Base-by-base conservation (phyloP, 2,797 vertebrate genomes). In the Telmatherina bonti region DNA sequence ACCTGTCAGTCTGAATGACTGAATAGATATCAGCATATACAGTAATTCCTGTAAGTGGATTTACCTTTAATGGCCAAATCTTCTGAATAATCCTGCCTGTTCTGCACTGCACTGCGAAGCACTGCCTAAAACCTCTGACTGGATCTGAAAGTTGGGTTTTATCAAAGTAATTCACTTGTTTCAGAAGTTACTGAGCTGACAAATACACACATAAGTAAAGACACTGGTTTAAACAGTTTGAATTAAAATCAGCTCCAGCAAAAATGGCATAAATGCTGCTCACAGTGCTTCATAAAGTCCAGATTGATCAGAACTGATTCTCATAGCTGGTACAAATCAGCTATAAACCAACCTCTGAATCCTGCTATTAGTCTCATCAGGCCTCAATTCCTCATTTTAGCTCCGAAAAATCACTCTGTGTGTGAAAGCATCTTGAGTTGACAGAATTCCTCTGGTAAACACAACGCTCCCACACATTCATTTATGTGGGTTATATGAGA, bases 11-110 rank as follows among this genome's bases (percentile, higher is more conserved):
- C 74, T 74, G 55, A 70, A 65, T 70, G 59, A 78, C 27, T 72
- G 54, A 80, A 75, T 78, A 74, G 70, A 82, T 75, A 81, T 76
- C 73, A 84, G 65, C 63, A 82, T 51, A 74, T n/a, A n/a, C n/a
- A n/a, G n/a, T 43, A 65, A 72, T 80, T 81, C 73, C 72, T 58
- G 61, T 56, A 76, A 64, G 35, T 61, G 38, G 62, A 62, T 1
- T 2, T 58, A 72, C 71, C 54, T 74, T 78, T 72, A 67, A 41
- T 62, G 47, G 74, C 31, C 67, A 49, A 61, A 31, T 54, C 53
- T 61, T 29, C 31, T 68, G 38, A 66, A 58, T 66, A 69, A 62
- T 27, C 59, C 51, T 62, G 61, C 30, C 43, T 38, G n/a, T 41
- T 52, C 51, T 26, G 53, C n/a, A 72, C 11, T 56, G 12, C 26